Evolutionary conservation across 2,797 vertebrate genomes (phyloP), one percentile per base, ranked within the genome.

Genomic region (Sarcoramphus papa): DNA sequence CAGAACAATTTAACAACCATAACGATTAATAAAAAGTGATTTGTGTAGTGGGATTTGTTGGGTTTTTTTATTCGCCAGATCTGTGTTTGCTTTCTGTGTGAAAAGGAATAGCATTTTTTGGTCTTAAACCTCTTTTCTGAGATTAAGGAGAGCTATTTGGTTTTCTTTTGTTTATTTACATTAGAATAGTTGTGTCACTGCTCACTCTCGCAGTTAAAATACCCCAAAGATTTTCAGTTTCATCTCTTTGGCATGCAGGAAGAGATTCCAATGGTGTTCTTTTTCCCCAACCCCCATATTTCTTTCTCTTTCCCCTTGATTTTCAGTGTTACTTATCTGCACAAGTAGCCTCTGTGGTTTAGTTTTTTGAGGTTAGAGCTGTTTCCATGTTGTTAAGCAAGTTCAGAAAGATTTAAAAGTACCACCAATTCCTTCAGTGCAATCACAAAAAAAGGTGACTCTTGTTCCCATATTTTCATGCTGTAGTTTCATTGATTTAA

Each of bases 221-320:
- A 37, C 2, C 5, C 6, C 3, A 53, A 48, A 69, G 5, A 30
- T 35, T 68, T 80, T 63, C 33, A 50, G 6, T 51, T 84, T 48
- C 2, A 30, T 80, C 30, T 62, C 22, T 76, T 59, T 48, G 27
- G 1, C 13, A 33, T 20, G 6, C 3, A 50, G 3, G 16, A 9
- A 50, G 5, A 1, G 30, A 31, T 60, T 67, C 19, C 20, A 73
- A 3, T 8, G 6, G 7, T 19, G 8, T 0, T 5, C 35, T 69
- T 83, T 64, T 11, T 4, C 24, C 18, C 8, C 7, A 64, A 13
- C 2, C 8, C 10, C 30, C 10, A 14, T 43, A 31, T 27, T 76
- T 81, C 18, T 45, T 73, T 72, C 56, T 23, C 9, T 85, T 57
- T 57, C 8, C 5, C 6, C 13, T 85, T 88, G 10, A 40, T 56